Base-by-base conservation (phyloP, 2,888 invertebrate genomes). In the Disparrhopalites patrizii region DNA sequence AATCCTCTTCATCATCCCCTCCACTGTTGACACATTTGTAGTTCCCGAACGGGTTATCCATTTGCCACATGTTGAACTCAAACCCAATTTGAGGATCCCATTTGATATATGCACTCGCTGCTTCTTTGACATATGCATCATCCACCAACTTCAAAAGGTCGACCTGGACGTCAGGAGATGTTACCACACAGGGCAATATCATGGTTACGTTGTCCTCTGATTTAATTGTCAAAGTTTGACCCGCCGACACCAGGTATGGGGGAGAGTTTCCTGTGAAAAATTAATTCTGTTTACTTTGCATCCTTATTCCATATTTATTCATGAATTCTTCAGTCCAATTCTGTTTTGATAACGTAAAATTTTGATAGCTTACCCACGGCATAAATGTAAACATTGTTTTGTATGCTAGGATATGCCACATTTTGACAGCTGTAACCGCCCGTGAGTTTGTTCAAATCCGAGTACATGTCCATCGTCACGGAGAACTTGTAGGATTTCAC, bases 381-480 rank as follows among this genome's bases (percentile, higher is more conserved):
- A 58, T 70, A 75, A 23, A 75, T 58, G 56, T 71, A 75, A 64
- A 73, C 68, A 36, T 54, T 69, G 54, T 71, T 71, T 20, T 65
- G 58, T 3, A 72, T 65, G 18, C 61, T 65, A 28, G 64, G 30
- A 18, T 62, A 58, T 1, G 67, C 58, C 2, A 62, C 62, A 40
- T 70, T 69, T 50, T 72, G 68, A 62, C 75, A 75, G 30, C 67
- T 68, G 40, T 73, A 75, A 18, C 68, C 71, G 36, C 73, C 71
- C 4, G 75, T 70, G 10, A 70, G 10, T 31, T 61, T 55, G 20
- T 51, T 33, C 38, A 33, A 31, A n/a, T 65, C 65, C 8, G 65
- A 65, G 31, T 51, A 62, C 55, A 69, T 47, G 23, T 60, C 66
- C 3, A 74, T 50, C 10, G 70, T 69, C 0, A 67, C 47, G 8